Percentiles rank a stretch among this genome's conserved stretches.
These are phyloP conservation scores for Epizoanthus ramosus DNA, from an alignment of 92 coral and sea anemone genomes.

Conservation along the genomic window DNA sequence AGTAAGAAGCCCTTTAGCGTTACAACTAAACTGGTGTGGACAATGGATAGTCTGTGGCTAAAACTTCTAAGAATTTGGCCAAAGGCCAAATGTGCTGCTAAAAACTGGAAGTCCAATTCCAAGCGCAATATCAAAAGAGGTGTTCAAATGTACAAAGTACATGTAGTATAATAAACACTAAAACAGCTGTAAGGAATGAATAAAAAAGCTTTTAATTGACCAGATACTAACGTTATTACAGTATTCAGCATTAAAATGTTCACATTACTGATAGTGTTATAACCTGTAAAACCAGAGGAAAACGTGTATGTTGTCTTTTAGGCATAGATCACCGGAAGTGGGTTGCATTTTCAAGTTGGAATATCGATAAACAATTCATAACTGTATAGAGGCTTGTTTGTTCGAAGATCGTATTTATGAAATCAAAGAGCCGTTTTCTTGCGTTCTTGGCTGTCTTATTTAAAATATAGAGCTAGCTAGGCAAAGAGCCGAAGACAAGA, in stretches of 20 bases:
- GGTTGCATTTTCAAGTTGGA: background rate
- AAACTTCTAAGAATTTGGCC: background rate
- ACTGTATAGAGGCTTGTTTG: background rate
- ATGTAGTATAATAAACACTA: background rate
- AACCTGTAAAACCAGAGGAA: too few species aligned
- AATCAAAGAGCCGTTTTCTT: conserved; percentile 6
- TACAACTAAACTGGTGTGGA: background rate
- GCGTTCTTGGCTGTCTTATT: conserved; percentile 16
- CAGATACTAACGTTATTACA: too few species aligned
- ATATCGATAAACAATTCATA: background rate
- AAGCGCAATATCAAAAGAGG: background rate
- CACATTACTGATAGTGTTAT: too few species aligned
- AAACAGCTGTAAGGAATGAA: too few species aligned
- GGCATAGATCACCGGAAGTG: too few species aligned
- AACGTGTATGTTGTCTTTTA: too few species aligned
- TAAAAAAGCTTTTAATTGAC: too few species aligned
- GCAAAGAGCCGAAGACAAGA: background rate
- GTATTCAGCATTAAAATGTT: too few species aligned
- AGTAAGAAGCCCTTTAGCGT: background rate
- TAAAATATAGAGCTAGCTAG: background rate
- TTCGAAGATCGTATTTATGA: background rate
- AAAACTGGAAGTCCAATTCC: background rate
- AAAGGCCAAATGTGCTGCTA: background rate
- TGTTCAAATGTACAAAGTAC: background rate
- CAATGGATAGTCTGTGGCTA: background rate